Conservation (phyloP, 2,113 vertebrate genomes). For the Carassius gibelio region DNA sequence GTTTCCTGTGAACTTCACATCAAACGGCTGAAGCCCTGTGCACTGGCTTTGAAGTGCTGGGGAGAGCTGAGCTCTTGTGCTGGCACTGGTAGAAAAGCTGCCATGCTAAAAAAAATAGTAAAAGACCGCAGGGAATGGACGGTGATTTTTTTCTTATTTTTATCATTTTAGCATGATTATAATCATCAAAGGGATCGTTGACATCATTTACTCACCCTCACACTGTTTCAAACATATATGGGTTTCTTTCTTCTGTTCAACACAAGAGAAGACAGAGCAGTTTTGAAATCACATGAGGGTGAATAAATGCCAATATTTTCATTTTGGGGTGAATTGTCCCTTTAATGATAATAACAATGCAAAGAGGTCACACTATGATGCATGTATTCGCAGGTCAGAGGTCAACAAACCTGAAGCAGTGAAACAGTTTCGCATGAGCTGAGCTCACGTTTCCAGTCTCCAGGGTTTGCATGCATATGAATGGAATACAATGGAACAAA, state of each 20-base stretch:
- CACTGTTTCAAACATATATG: too few species aligned
- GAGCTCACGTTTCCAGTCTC: not conserved
- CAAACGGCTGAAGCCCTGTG: slow-evolving; percentile 69
- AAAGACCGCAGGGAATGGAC: slow-evolving; percentile 62
- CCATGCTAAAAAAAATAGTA: slow-evolving; percentile 44
- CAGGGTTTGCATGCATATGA: not conserved
- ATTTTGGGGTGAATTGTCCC: too few species aligned
- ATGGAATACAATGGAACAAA: not conserved
- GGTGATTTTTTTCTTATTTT: too few species aligned
- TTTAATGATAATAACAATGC: too few species aligned
- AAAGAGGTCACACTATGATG: too few species aligned
- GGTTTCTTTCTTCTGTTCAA: too few species aligned
- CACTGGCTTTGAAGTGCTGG: slow-evolving; percentile 75
- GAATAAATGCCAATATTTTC: too few species aligned
- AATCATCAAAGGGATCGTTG: too few species aligned
- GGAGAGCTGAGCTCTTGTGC: slow-evolving; percentile 53
- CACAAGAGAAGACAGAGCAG: too few species aligned
- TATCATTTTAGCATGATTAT: not conserved
- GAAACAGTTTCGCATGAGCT: not conserved
- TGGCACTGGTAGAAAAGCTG: slow-evolving; percentile 53
- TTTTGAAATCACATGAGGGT: too few species aligned
- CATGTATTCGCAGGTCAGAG: too few species aligned
- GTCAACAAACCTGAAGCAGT: not conserved
- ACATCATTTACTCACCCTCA: too few species aligned
- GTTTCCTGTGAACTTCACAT: slow-evolving; percentile 81